Evolutionary conservation across 2,888 invertebrate species (phyloP).

Genomic region (Mactromeris polynyma): DNA sequence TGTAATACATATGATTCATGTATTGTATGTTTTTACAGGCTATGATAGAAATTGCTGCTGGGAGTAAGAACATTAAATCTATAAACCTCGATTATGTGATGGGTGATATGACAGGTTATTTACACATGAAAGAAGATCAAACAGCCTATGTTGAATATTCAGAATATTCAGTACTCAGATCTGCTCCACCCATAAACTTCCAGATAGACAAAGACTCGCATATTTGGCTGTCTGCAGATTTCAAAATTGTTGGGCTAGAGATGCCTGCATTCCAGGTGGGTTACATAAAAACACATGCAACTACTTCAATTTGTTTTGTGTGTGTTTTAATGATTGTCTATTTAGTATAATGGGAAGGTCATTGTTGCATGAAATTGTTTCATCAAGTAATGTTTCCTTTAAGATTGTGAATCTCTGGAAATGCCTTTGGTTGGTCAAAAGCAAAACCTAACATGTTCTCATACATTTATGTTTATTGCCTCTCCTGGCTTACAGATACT

Average conservation of each 20-base stretch:
- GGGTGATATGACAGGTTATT: constrained; percentile 75
- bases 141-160: constrained; percentile 74
- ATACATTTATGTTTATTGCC: too few species aligned
- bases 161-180: constrained; percentile 64
- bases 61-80: constrained; percentile 53
- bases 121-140: constrained; percentile 72
- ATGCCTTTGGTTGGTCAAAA: too few species aligned
- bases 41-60: constrained; percentile 69
- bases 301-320: not conserved
- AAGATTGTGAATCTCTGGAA: too few species aligned
- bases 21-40: constrained; percentile 63
- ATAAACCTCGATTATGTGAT: constrained; percentile 74
- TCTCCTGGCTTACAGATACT: too few species aligned
- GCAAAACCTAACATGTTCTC: too few species aligned
- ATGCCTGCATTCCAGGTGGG: constrained; percentile 69
- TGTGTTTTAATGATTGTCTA: too few species aligned
- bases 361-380: too few species aligned
- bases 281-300: not conserved
- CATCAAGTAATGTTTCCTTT: too few species aligned
- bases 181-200: constrained; percentile 79
- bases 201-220: constrained; percentile 68
- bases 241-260: constrained; percentile 73
- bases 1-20: not conserved
- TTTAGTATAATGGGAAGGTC: too few species aligned
- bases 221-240: constrained; percentile 74